phyloP scores from a whole-genome alignment of 1,140 invertebrate species.

The Meteorus sp. region DNA sequence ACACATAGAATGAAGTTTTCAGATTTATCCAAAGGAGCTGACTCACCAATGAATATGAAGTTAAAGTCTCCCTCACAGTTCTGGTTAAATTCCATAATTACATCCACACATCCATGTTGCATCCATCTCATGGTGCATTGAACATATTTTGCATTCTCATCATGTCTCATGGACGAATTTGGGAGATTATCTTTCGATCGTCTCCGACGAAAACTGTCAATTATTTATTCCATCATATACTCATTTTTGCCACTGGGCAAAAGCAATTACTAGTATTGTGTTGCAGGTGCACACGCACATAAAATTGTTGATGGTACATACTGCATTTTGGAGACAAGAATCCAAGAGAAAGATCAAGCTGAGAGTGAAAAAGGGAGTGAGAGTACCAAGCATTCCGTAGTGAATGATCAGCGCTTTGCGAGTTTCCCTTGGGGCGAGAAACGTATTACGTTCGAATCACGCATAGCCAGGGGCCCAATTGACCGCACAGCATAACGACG shows the following conservation, averaged over 20 bases:
- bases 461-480: background rate
- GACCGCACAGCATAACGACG: no score
- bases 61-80: no score
- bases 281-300: conserved; percentile 18
- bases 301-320: background rate
- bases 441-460: conserved; percentile 2
- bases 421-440: conserved; percentile 1
- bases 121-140: no score
- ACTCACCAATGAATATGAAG: no score
- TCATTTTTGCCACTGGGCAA: conserved; percentile 1
- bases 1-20: no score
- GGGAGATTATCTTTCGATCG: background rate
- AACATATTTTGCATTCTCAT: no score
- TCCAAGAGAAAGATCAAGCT: conserved; percentile 3
- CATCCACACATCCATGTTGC: no score
- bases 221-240: background rate
- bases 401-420: background rate
- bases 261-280: conserved; percentile 11
- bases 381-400: background rate
- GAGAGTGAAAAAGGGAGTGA: no score
- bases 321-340: conserved; percentile 21
- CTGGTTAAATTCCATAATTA: no score
- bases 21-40: no score
- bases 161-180: no score
- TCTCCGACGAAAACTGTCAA: no score